Evolutionary conservation across 2,113 vertebrate species (phyloP).

Genomic region (Gallinago media): DNA sequence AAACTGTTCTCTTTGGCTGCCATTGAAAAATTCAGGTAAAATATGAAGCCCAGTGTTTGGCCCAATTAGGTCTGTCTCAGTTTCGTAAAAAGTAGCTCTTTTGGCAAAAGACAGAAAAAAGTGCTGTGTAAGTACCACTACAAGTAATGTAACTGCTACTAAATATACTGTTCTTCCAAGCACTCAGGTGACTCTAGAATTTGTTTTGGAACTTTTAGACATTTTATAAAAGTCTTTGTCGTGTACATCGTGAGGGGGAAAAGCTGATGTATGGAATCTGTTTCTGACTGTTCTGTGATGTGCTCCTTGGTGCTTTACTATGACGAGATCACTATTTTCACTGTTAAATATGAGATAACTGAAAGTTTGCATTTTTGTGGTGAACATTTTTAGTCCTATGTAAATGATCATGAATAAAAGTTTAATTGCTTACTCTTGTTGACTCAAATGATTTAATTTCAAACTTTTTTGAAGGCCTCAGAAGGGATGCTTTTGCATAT

Average conservation of each 20-base stretch:
- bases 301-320: conserved; percentile 39
- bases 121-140: background rate
- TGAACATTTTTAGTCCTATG: conserved; percentile 16
- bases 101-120: background rate
- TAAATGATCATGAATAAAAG: conserved; percentile 62
- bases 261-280: background rate
- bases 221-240: background rate
- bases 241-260: background rate
- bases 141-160: background rate
- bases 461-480: background rate
- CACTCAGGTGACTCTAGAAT: conserved; percentile 37
- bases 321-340: background rate
- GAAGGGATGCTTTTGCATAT: background rate
- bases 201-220: background rate
- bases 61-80: background rate
- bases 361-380: conserved; percentile 13
- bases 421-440: conserved; percentile 28
- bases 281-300: conserved; percentile 1
- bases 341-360: background rate
- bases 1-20: background rate
- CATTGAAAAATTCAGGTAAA: background rate
- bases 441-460: background rate
- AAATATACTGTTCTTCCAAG: conserved; percentile 10
- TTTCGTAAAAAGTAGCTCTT: background rate
- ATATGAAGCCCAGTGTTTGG: background rate